Percentiles rank a stretch among this genome's conserved stretches.
Conservation (phyloP, 92 coral and sea anemone genomes). For the Scolanthus callimorphus region DNA sequence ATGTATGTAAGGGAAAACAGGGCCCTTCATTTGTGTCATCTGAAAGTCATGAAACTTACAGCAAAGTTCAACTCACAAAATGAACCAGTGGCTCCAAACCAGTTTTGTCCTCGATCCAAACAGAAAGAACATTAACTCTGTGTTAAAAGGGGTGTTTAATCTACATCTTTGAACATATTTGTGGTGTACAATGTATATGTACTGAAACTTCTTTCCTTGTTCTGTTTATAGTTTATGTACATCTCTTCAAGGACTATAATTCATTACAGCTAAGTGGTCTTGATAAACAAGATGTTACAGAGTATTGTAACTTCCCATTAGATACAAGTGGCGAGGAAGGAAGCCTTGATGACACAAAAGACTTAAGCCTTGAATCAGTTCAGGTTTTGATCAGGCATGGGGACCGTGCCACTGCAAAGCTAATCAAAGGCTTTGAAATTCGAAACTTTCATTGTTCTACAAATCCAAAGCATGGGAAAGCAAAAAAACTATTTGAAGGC, state of each 20-base stretch:
- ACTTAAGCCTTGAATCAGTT: conserved; percentile 49
- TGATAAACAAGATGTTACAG: not conserved
- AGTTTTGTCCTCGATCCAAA: too few species aligned
- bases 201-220: too few species aligned
- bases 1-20: too few species aligned
- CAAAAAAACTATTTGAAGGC: conserved; percentile 45
- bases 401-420: conserved; percentile 62
- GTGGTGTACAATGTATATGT: too few species aligned
- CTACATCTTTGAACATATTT: too few species aligned
- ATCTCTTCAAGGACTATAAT: conserved; percentile 18
- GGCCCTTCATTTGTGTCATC: too few species aligned
- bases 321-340: conserved; percentile 63
- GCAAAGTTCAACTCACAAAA: too few species aligned
- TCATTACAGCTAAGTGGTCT: not conserved
- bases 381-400: conserved; percentile 89
- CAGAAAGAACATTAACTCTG: too few species aligned
- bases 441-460: conserved; percentile 60
- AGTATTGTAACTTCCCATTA: conserved; percentile 81
- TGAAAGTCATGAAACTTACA: too few species aligned
- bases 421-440: conserved; percentile 42
- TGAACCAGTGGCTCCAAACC: too few species aligned
- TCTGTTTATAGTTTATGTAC: too few species aligned
- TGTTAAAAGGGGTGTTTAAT: too few species aligned
- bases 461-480: conserved; percentile 16
- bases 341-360: conserved; percentile 14